Evolutionary conservation across 2,113 vertebrate genomes (phyloP).

Genomic region (Corythaeola cristata): DNA sequence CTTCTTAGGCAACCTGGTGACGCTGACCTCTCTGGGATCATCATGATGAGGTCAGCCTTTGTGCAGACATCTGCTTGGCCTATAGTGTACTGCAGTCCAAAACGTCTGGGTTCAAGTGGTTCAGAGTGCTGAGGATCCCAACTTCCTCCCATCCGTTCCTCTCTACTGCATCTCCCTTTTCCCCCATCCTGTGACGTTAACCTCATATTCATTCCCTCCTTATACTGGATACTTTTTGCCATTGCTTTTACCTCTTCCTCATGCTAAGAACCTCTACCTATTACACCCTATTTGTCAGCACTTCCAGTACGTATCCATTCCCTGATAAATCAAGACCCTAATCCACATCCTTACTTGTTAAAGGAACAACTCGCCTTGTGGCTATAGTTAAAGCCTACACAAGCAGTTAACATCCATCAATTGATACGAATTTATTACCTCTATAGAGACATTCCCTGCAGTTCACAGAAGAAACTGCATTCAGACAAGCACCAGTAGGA

Average conservation of each 20-base stretch:
- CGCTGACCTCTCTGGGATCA: neutral
- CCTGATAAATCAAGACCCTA: neutral
- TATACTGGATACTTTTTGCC: neutral
- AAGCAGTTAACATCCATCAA: neutral
- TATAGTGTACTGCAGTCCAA: neutral
- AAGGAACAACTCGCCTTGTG: neutral
- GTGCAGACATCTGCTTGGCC: neutral
- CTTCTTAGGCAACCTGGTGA: neutral
- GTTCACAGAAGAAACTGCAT: neutral
- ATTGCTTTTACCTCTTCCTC: neutral
- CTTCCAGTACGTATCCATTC: neutral
- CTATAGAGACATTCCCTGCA: neutral
- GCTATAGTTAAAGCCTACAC: neutral
- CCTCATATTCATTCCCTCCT: neutral
- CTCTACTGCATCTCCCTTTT: neutral
- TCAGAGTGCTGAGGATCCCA: neutral
- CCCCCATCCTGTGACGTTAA: neutral
- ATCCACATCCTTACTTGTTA: neutral
- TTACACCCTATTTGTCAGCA: neutral
- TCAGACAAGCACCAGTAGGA: neutral
- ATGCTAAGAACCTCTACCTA: neutral
- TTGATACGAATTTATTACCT: neutral
- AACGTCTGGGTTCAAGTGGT: neutral
- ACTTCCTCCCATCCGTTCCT: neutral
- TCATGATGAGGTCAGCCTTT: neutral